These are phyloP conservation scores for Psephotus haematonotus DNA, from an alignment of 2,113 vertebrate genomes.

Conservation along the genomic window DNA sequence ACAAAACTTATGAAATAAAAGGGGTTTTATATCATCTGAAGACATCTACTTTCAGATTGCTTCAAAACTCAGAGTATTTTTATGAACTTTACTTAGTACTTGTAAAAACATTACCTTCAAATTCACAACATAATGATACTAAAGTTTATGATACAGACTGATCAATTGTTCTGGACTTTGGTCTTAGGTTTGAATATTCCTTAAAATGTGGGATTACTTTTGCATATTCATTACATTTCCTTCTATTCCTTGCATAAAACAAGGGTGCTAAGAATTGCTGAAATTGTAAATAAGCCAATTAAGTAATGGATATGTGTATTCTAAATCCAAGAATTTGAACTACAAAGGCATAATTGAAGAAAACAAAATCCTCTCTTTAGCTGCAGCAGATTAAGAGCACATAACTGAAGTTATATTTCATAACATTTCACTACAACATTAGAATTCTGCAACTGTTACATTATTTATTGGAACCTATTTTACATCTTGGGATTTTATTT, in stretches of 20 bases:
- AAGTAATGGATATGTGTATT: slow-evolving; percentile 29
- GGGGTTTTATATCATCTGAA: slow-evolving; percentile 46
- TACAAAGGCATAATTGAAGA: slow-evolving; percentile 31
- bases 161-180: slow-evolving; percentile 16
- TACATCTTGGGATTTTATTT: slow-evolving; percentile 68
- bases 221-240: not conserved
- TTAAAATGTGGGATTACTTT: slow-evolving; percentile 17
- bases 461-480: slow-evolving; percentile 51
- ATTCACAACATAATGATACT: not conserved
- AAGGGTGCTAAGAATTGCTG: not conserved
- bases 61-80: slow-evolving; percentile 51
- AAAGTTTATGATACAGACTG: not conserved
- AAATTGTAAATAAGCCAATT: slow-evolving; percentile 29
- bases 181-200: not conserved
- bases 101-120: slow-evolving; percentile 16
- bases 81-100: slow-evolving; percentile 26
- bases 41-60: slow-evolving; percentile 57
- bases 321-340: slow-evolving; percentile 36
- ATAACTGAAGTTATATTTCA: slow-evolving; percentile 46
- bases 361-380: slow-evolving; percentile 36
- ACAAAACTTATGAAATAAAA: slow-evolving; percentile 70
- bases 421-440: slow-evolving; percentile 51
- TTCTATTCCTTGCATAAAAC: not conserved
- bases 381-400: slow-evolving; percentile 48
- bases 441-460: slow-evolving; percentile 66